Conservation (phyloP, 2,888 invertebrate genomes). For the Platycnemis pennipes region DNA sequence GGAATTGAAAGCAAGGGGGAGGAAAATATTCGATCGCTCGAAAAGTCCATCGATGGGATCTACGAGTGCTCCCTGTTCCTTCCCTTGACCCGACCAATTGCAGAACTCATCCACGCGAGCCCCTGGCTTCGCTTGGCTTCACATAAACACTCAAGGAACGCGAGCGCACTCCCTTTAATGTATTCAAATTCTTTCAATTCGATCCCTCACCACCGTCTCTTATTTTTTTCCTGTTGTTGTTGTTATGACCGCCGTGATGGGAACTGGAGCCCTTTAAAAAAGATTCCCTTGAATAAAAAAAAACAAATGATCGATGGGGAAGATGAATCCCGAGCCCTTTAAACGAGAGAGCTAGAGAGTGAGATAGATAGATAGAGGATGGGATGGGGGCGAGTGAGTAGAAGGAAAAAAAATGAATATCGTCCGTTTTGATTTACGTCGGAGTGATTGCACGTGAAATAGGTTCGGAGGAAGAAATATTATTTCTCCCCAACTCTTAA, state of each 20-base stretch:
- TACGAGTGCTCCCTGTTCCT: background rate
- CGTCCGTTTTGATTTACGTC: background rate
- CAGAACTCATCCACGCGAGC: background rate
- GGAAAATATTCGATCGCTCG: background rate
- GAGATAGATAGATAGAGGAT: background rate
- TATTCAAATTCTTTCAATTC: slow-evolving; percentile 26
- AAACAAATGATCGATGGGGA: background rate
- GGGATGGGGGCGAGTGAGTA: too few species aligned
- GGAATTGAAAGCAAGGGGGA: too few species aligned
- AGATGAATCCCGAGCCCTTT: background rate
- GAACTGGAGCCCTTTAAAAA: slow-evolving; percentile 31
- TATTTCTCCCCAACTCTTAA: background rate
- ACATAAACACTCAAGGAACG: too few species aligned
- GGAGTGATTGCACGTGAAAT: slow-evolving; percentile 36
- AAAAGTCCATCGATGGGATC: background rate
- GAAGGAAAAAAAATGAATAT: background rate
- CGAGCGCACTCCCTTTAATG: background rate
- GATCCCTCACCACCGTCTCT: background rate
- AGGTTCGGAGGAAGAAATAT: background rate
- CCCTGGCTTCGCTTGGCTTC: background rate
- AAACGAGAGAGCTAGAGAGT: background rate
- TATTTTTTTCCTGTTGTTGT: too few species aligned
- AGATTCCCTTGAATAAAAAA: background rate
- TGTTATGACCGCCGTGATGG: background rate
- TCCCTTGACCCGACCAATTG: background rate